Percentiles rank a stretch among this genome's conserved stretches.
Evolutionary conservation across 2,113 vertebrate species (phyloP).

Genomic region (Sinocyclocheilus anshuiensis): DNA sequence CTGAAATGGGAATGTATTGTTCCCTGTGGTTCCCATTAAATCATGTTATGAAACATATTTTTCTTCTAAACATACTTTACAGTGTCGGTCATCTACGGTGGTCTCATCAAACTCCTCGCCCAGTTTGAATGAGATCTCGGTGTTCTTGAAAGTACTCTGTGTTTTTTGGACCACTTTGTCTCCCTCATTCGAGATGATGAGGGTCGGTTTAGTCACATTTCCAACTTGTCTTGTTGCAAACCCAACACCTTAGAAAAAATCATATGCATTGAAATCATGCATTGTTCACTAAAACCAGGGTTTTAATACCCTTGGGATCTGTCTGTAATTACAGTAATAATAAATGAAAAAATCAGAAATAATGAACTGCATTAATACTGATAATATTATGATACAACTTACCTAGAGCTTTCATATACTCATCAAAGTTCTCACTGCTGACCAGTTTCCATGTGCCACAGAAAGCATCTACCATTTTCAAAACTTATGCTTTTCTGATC

Average conservation of each 20-base stretch:
- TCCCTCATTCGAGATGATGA: constrained; percentile 88
- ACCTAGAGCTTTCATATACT: constrained; percentile 93
- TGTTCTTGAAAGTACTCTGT: constrained; percentile 92
- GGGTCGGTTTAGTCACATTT: constrained; percentile 90
- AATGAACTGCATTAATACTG: not conserved
- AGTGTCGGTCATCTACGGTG: constrained; percentile 88
- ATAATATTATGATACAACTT: constrained; percentile 61
- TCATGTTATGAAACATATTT: not conserved
- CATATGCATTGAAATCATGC: not conserved
- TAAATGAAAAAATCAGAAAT: not conserved
- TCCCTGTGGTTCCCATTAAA: not conserved
- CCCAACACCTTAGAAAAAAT: constrained; percentile 79
- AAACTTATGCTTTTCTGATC: constrained; percentile 16
- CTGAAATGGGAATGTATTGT: not conserved
- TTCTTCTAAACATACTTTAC: constrained; percentile 79
- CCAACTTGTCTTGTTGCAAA: constrained; percentile 91
- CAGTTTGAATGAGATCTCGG: constrained; percentile 88
- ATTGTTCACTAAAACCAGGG: not conserved
- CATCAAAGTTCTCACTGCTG: constrained; percentile 91
- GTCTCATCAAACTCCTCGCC: constrained; percentile 92
- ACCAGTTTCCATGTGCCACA: constrained; percentile 92
- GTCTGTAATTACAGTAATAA: not conserved
- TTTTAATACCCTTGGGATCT: not conserved
- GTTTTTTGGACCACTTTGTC: constrained; percentile 85
- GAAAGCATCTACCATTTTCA: constrained; percentile 90